Base-by-base conservation (phyloP, 2,797 vertebrate species). In the Eidolon dupreanum region DNA sequence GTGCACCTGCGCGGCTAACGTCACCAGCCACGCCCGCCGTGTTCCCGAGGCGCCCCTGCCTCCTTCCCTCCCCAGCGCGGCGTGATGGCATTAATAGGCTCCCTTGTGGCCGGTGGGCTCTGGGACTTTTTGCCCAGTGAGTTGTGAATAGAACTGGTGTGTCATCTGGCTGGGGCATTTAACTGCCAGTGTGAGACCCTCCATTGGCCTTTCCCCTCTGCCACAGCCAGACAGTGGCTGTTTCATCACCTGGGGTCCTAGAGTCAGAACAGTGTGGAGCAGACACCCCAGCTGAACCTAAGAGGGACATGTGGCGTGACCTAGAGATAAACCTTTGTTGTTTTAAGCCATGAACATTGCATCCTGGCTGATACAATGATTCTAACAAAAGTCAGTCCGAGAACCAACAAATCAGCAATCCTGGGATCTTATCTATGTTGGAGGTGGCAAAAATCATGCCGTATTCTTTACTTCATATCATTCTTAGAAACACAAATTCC, bases 401-500 rank as follows among this genome's bases (percentile, higher is more conserved):
- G 13, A 79, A 38, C 33, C 16, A 31, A 63, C 2, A 61, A 74
- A 22, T 28, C 59, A 22, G 36, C 8, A 16, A 24, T 22, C 8
- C 53, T 28, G 22, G 2, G 38, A 10, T 68, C 36, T 20, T 71
- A 11, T 19, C 82, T n/a, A 33, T 59, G 16, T 1, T 17, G 57
- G 22, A 33, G n/a, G 26, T 17, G 0, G 31, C 8, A 28, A 38
- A 6, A 38, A 16, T 75, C 0, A 1, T 0, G 3, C 1, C n/a
- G 2, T 10, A 26, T 22, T 55, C 55, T 66, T 66, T 26, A 68
- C 41, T 66, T 70, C 19, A 11, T 17, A 19, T 24, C 17, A 68
- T 53, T 66, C 43, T 78, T 2, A 20, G 57, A 53, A 46, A 8
- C 17, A 53, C 17, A 53, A 24, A 11, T 13, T 20, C 51, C 2